These are phyloP conservation scores for Drosophila neotestacea DNA, from an alignment of 2,888 invertebrate genomes.

Conservation along the genomic window DNA sequence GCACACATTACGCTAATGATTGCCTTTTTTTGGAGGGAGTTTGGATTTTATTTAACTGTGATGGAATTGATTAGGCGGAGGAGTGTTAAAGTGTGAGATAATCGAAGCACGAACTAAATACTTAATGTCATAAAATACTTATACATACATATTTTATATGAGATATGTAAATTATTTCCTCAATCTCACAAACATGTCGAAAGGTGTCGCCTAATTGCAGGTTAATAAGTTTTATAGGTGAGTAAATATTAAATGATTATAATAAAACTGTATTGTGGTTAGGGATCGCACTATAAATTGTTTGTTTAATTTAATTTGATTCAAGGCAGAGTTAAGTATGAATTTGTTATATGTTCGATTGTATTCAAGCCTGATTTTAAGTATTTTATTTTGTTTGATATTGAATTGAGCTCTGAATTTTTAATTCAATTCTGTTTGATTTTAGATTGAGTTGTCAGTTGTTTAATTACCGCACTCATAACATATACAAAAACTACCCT, in stretches of 20 bases:
- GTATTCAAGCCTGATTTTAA: too few species aligned
- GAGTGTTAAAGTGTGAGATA: too few species aligned
- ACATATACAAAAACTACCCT: background rate
- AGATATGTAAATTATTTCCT: background rate
- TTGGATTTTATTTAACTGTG: background rate
- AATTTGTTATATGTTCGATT: too few species aligned
- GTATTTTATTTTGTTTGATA: background rate
- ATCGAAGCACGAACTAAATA: background rate
- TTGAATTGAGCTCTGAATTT: background rate
- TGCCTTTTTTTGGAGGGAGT: background rate
- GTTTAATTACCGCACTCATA: background rate
- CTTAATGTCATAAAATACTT: background rate
- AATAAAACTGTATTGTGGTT: background rate
- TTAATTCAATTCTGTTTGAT: background rate
- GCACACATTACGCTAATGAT: slow-evolving; percentile 48
- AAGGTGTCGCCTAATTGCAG: background rate
- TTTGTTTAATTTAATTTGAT: too few species aligned
- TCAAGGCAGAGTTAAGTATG: too few species aligned
- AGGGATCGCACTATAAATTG: background rate
- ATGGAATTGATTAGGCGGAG: background rate
- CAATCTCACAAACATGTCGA: background rate
- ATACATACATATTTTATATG: background rate
- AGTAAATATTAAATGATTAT: background rate
- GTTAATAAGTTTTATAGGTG: background rate
- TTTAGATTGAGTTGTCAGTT: background rate